Conservation (phyloP, 2,888 invertebrate species). For the Liposcelis brunnea region DNA sequence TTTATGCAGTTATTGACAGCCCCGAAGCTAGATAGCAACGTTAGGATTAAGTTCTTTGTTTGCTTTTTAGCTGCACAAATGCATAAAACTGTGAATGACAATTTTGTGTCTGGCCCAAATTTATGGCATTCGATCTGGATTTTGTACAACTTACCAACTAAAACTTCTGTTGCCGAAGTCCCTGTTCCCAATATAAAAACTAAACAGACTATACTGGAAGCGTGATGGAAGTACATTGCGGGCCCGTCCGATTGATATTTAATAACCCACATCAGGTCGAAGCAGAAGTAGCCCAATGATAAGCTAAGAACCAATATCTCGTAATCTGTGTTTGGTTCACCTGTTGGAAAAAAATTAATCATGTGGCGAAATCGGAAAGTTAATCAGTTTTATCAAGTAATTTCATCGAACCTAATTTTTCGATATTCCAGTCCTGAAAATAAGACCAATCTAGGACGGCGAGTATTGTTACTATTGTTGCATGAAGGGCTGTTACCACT, state of each 20-base stretch:
- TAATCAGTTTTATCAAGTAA: neutral
- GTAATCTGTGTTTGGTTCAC: slow-evolving; percentile 19
- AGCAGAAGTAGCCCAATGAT: slow-evolving; percentile 44
- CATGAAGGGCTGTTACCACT: slow-evolving; percentile 15
- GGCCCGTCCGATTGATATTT: slow-evolving; percentile 32
- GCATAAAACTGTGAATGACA: too few species aligned
- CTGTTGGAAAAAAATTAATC: slow-evolving; percentile 14
- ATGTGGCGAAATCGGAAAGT: neutral
- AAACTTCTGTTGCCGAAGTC: slow-evolving; percentile 32
- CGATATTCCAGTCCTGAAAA: slow-evolving; percentile 15
- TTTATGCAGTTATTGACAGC: too few species aligned
- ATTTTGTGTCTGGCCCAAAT: too few species aligned
- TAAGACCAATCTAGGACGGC: slow-evolving; percentile 13
- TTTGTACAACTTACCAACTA: neutral
- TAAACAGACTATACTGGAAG: slow-evolving; percentile 33
- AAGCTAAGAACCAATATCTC: slow-evolving; percentile 33
- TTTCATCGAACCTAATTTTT: slow-evolving; percentile 15
- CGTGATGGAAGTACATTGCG: slow-evolving; percentile 38
- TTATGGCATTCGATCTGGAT: too few species aligned
- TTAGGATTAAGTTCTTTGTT: too few species aligned
- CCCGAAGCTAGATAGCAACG: too few species aligned
- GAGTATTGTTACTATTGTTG: slow-evolving; percentile 14
- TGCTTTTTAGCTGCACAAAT: too few species aligned
- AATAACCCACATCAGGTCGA: slow-evolving; percentile 40
- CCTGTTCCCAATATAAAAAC: slow-evolving; percentile 32